Percentiles rank a stretch among this genome's conserved stretches.
phyloP scores from a whole-genome alignment of 2,797 vertebrate species.

The Coracias cyanogaster region DNA sequence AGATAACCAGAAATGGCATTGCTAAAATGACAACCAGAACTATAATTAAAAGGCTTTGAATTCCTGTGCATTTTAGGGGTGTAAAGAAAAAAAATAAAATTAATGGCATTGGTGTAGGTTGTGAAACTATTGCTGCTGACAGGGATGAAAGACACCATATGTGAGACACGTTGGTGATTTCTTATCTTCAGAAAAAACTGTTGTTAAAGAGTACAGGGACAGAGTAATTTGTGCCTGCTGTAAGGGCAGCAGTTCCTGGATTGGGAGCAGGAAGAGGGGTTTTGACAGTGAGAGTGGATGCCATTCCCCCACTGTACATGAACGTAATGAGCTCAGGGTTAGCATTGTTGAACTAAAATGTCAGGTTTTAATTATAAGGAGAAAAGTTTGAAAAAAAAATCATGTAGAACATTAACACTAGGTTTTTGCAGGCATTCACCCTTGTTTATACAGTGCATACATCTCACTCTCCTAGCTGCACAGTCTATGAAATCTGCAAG shows the following conservation, averaged over 20 bases:
- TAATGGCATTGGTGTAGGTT: background rate
- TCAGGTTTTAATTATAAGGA: background rate
- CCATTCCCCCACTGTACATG: background rate
- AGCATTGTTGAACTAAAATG: background rate
- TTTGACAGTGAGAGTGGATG: background rate
- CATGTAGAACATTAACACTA: background rate
- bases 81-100: background rate
- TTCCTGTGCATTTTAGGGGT: background rate
- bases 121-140: background rate
- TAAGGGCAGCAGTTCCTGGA: background rate
- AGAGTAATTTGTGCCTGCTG: background rate
- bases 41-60: background rate
- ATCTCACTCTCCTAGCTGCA: background rate
- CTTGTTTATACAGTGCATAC: fast-evolving
- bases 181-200: background rate
- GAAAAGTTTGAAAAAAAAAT: background rate
- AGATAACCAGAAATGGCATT: background rate
- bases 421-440: background rate
- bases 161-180: background rate
- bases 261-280: background rate
- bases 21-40: background rate
- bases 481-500: background rate
- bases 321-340: background rate
- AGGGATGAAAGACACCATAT: conserved; percentile 14
- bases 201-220: background rate